Evolutionary conservation across 2,888 invertebrate genomes (phyloP).

Genomic region (Temnothorax rugatulus): DNA sequence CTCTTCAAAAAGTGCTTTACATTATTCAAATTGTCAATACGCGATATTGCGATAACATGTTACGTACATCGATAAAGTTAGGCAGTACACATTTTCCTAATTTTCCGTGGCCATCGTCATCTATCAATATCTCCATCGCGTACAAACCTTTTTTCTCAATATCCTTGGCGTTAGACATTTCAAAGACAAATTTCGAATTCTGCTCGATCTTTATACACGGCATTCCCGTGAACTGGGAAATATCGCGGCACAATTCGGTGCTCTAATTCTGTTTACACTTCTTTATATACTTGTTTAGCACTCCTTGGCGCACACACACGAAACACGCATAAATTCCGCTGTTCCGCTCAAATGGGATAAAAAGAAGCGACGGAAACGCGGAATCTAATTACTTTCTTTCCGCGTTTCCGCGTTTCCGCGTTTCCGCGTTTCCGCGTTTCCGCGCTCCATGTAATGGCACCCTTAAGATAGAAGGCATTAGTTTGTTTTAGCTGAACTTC

Average conservation of each 20-base stretch:
- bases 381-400: too few relatives aligned
- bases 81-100: constrained; percentile 69
- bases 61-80: constrained; percentile 55
- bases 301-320: too few relatives aligned
- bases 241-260: not conserved
- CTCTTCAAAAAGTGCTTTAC: constrained; percentile 61
- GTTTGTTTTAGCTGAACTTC: too few relatives aligned
- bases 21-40: constrained; percentile 50
- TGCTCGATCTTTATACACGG: constrained; percentile 48
- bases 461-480: too few relatives aligned
- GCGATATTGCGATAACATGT: constrained; percentile 56
- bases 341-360: too few relatives aligned
- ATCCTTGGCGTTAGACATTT: not conserved
- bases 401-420: too few relatives aligned
- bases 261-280: too few relatives aligned
- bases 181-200: constrained; percentile 51
- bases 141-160: constrained; percentile 26
- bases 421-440: too few relatives aligned
- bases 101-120: constrained; percentile 28
- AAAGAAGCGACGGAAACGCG: too few relatives aligned
- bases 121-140: constrained; percentile 61
- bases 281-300: too few relatives aligned
- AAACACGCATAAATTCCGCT: too few relatives aligned
- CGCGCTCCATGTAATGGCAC: too few relatives aligned
- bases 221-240: constrained; percentile 53